Evolutionary conservation across 2,888 invertebrate genomes (phyloP).

Genomic region (Sesia bembeciformis): DNA sequence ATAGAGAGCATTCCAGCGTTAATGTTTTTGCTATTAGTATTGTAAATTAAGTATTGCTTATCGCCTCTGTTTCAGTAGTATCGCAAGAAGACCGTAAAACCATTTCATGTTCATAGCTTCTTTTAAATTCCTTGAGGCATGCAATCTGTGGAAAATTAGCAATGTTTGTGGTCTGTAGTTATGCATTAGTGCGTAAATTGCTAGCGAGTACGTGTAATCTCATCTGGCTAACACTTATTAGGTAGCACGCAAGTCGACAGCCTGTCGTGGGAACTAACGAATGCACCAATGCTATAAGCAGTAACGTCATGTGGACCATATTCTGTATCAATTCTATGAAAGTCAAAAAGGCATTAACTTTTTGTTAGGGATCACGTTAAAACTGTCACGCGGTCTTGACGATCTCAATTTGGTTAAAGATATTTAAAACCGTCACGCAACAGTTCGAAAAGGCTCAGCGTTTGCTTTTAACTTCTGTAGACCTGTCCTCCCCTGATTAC

Average conservation of each 20-base stretch:
- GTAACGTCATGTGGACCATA: background rate
- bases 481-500: conserved; percentile 26
- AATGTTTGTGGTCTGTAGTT: conserved; percentile 49
- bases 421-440: conserved; percentile 24
- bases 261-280: conserved; percentile 48
- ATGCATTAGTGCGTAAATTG: conserved; percentile 59
- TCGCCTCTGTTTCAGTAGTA: no score
- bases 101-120: no score
- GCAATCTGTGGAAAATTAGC: conserved; percentile 31
- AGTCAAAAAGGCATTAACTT: conserved; percentile 11
- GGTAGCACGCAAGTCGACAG: conserved; percentile 34
- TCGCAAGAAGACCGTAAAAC: no score
- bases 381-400: conserved; percentile 26
- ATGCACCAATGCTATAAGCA: conserved; percentile 13
- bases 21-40: no score
- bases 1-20: no score
- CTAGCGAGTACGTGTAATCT: conserved; percentile 46
- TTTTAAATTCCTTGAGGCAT: background rate
- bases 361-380: conserved; percentile 19
- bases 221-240: conserved; percentile 55
- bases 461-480: conserved; percentile 20
- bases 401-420: conserved; percentile 30
- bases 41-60: no score
- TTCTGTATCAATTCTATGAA: background rate
- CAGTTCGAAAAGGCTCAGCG: conserved; percentile 7